A percentile compares a stretch with the other conserved stretches of the same genome.
phyloP scores from a whole-genome alignment of 2,113 vertebrate genomes.

The Ploceus nigricollis region DNA sequence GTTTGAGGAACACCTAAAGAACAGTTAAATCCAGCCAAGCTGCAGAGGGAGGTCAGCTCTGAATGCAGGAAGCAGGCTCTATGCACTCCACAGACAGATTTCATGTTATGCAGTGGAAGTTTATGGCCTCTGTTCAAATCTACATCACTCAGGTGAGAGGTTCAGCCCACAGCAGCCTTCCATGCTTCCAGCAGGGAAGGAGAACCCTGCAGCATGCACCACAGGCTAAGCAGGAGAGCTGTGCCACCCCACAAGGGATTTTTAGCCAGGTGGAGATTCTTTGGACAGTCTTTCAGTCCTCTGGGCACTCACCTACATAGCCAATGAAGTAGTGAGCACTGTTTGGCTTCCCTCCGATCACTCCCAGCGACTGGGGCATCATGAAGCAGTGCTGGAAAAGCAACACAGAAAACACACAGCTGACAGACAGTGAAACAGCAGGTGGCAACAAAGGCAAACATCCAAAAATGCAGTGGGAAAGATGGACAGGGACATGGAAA shows the following conservation, averaged over 20 bases:
- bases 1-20: not conserved
- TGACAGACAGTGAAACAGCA: slow-evolving; percentile 38
- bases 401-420: slow-evolving; percentile 43
- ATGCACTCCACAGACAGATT: not conserved
- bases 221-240: not conserved
- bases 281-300: not conserved
- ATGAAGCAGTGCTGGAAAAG: slow-evolving; percentile 92
- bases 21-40: not conserved
- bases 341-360: slow-evolving; percentile 97
- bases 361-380: slow-evolving; percentile 96
- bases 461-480: not conserved
- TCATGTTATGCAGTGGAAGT: not conserved
- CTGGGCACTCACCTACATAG: slow-evolving; percentile 86
- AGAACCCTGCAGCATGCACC: not conserved
- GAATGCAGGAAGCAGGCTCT: not conserved
- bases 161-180: not conserved
- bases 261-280: not conserved
- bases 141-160: not conserved
- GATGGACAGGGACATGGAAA: not conserved
- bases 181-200: not conserved
- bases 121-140: not conserved
- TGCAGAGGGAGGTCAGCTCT: not conserved
- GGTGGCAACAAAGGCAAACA: not conserved
- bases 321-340: slow-evolving; percentile 99
- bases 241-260: not conserved